Conservation (phyloP, 2,888 invertebrate species). For the Thera obeliscata region DNA sequence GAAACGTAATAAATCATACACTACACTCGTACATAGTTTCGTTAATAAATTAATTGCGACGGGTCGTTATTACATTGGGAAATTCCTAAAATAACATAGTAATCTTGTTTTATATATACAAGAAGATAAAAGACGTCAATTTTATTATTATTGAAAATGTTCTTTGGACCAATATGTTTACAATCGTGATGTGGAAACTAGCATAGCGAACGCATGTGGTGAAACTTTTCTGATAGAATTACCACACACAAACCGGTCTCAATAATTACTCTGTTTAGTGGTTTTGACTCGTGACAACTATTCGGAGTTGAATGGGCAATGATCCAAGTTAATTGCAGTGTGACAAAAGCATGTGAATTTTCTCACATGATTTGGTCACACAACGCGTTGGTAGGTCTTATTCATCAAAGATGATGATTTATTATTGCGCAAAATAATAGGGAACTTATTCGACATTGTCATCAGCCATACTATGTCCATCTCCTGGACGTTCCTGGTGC, state of each 20-base stretch:
- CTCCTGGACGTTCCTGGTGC: too few species aligned
- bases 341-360: constrained; percentile 40
- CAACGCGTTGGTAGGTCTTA: not conserved
- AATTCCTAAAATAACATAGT: not conserved
- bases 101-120: not conserved
- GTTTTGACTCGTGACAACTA: constrained; percentile 29
- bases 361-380: constrained; percentile 5
- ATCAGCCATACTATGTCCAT: too few species aligned
- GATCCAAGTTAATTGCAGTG: constrained; percentile 30
- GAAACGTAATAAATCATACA: not conserved
- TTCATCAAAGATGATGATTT: not conserved
- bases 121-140: too few species aligned
- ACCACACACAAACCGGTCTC: not conserved
- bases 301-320: constrained; percentile 30
- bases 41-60: not conserved
- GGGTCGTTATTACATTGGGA: not conserved
- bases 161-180: too few species aligned
- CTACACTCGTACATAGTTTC: not conserved
- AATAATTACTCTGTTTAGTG: constrained; percentile 1
- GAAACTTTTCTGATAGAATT: not conserved
- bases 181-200: not conserved
- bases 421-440: not conserved
- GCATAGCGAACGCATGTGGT: not conserved
- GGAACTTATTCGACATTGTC: too few species aligned
- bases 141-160: too few species aligned